Conservation (phyloP, 30 jellyfish, hydroid and myxozoan species). For the Aurelia coerulea region DNA sequence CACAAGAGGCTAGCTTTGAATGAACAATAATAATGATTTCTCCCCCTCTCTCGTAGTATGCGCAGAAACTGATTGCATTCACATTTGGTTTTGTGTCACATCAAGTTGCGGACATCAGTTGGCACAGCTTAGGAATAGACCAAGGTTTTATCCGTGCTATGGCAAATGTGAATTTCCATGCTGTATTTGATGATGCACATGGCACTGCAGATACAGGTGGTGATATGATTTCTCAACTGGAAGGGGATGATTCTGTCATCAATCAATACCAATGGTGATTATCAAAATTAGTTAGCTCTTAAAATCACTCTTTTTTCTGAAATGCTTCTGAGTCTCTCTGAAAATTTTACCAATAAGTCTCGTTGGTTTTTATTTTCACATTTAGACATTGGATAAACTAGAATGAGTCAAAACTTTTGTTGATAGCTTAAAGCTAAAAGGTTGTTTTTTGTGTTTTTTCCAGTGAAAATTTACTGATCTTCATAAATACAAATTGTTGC, state of each 20-base stretch:
- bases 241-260: conserved; percentile 78
- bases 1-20: no score
- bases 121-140: conserved; percentile 96
- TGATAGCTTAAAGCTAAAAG: no score
- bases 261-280: conserved; percentile 71
- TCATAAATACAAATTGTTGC: no score
- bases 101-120: conserved; percentile 92
- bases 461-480: no score
- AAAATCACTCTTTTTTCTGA: not conserved
- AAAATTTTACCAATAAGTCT: no score
- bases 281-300: not conserved
- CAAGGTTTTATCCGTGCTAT: conserved; percentile 94
- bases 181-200: conserved; percentile 82
- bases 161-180: conserved; percentile 90
- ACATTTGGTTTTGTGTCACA: conserved; percentile 91
- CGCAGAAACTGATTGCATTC: conserved; percentile 93
- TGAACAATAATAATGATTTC: no score
- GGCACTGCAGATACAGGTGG: conserved; percentile 92
- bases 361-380: no score
- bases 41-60: conserved; percentile 60
- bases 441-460: no score
- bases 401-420: no score
- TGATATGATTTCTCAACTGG: conserved; percentile 86
- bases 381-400: no score
- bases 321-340: no score